Percentiles rank a stretch among this genome's conserved stretches.
Conservation (phyloP, 2,797 vertebrate genomes). For the Somateria mollissima region DNA sequence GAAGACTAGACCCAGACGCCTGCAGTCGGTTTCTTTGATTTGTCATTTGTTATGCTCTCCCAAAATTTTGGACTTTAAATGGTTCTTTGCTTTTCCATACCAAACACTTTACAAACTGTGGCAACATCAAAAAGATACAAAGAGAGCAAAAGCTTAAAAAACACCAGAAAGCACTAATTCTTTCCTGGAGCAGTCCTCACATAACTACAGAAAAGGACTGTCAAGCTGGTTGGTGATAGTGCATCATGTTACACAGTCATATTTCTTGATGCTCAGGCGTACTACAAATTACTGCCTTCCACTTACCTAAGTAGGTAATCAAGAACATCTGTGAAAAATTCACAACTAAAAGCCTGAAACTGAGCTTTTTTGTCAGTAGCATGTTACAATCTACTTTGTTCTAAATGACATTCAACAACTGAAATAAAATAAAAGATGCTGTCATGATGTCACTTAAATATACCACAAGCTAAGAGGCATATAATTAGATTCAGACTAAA, state of each 20-base stretch:
- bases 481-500: not conserved
- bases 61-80: not conserved
- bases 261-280: not conserved
- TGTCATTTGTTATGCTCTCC: not conserved
- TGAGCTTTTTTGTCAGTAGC: not conserved
- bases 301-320: not conserved
- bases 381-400: not conserved
- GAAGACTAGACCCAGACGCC: not conserved
- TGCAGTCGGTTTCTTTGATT: not conserved
- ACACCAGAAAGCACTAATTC: not conserved
- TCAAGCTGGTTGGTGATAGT: not conserved
- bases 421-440: not conserved
- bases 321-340: not conserved
- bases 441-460: not conserved
- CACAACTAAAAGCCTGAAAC: not conserved
- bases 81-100: not conserved
- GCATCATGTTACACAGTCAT: rapidly evolving
- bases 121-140: not conserved
- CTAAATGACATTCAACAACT: not conserved
- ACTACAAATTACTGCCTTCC: not conserved
- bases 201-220: not conserved
- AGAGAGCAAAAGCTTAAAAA: not conserved
- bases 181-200: not conserved
- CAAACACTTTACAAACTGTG: not conserved
- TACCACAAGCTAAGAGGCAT: not conserved